Evolutionary conservation across 2,888 invertebrate species (phyloP).

Genomic region (Synergus umbraculus): DNA sequence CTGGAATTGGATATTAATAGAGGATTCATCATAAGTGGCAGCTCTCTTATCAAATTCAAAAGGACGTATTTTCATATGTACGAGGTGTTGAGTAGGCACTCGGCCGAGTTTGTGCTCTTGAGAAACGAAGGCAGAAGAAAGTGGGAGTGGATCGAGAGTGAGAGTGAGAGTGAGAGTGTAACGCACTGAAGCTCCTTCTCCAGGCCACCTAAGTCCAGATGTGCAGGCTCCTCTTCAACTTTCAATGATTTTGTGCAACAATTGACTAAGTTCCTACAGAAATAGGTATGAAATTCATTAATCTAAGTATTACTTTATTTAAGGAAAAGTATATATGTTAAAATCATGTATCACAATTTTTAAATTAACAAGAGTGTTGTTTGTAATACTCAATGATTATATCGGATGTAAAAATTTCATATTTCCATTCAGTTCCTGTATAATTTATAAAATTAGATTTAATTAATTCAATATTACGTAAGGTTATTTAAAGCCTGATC

Average conservation of each 20-base stretch:
- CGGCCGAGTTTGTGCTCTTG: slow-evolving; percentile 46
- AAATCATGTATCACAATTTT: too few relatives aligned
- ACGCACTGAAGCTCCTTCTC: slow-evolving; percentile 33
- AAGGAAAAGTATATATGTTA: too few relatives aligned
- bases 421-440: too few relatives aligned
- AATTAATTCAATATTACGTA: too few relatives aligned
- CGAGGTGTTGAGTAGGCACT: neutral
- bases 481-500: too few relatives aligned
- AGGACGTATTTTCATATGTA: neutral
- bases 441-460: too few relatives aligned
- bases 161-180: slow-evolving; percentile 66
- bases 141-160: slow-evolving; percentile 65
- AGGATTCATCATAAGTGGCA: neutral
- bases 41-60: neutral
- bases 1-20: too few relatives aligned
- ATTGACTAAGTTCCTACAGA: neutral
- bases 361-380: too few relatives aligned
- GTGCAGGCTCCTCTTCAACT: neutral
- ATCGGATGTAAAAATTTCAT: too few relatives aligned
- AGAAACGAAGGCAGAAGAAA: slow-evolving; percentile 62
- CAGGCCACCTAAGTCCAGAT: slow-evolving; percentile 9
- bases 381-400: too few relatives aligned
- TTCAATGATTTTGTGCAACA: neutral
- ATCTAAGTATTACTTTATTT: too few relatives aligned
- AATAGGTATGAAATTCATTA: neutral